Conservation (phyloP, 2,797 vertebrate species). For the Anolis apletophallus region DNA sequence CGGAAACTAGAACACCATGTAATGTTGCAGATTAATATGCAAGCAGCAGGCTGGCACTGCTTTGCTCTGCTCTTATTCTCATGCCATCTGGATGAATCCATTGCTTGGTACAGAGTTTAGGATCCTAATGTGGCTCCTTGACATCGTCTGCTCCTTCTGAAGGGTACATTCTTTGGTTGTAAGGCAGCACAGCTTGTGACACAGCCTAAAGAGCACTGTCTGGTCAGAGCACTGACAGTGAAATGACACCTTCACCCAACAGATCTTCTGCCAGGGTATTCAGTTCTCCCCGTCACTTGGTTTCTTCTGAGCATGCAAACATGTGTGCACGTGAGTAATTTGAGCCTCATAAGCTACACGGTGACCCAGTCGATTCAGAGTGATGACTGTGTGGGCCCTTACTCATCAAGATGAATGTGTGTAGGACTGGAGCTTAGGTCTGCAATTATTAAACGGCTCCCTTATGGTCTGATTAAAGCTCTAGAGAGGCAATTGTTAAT, state of each 20-base stretch:
- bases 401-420: neutral
- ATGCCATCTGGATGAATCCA: neutral
- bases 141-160: neutral
- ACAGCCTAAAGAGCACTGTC: slow-evolving; percentile 7
- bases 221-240: slow-evolving; percentile 12
- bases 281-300: neutral
- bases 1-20: neutral
- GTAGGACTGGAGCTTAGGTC: neutral
- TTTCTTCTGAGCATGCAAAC: slow-evolving; percentile 2
- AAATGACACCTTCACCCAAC: slow-evolving; percentile 33
- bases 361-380: neutral
- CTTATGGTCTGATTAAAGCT: neutral
- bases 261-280: neutral
- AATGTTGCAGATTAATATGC: neutral
- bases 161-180: slow-evolving; percentile 36
- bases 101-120: neutral
- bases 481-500: neutral
- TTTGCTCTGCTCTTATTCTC: neutral
- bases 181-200: neutral
- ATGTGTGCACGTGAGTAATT: rapidly evolving
- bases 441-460: neutral
- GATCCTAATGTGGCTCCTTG: neutral
- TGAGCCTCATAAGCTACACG: neutral
- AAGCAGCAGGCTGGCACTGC: neutral
- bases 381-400: neutral